Base-by-base conservation (phyloP, 2,888 invertebrate genomes). In the Pollenia angustigena region DNA sequence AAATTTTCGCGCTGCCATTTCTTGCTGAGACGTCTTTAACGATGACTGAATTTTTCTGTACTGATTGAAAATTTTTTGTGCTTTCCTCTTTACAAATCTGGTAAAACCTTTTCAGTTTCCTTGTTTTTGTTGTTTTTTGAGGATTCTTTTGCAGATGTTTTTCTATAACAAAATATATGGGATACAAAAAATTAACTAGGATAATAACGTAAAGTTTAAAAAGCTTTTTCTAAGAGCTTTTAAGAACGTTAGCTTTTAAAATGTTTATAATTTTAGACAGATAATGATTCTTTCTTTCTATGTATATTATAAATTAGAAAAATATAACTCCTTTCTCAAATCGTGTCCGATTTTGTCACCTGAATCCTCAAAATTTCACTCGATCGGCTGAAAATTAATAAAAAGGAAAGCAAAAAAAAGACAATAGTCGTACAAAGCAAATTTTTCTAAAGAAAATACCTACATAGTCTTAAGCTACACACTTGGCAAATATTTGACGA, bases 1-100 rank as follows among this genome's bases (percentile, higher is more conserved):
- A 89, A 91, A 92, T 89, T 92, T 92, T 90, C 92, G 91, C 91
- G 90, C 92, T 92, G 92, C 93, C 93, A 91, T 93, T 91, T 91
- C 90, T 91, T 84, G 32, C 46, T 90, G 80, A 81, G 81, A 90
- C 89, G 89, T 89, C 88, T 88, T 89, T 75, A 89, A 86, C 88
- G 89, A 90, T 89, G 90, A 91, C 90, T 90, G 90, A 91, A 90
- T 89, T 90, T 91, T 91, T 90, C 89, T 90, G 88, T 89, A 89
- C 89, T 89, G 88, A 89, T 85, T 87, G 87, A 87, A 89, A 88
- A 87, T 75, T 75, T 85, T 81, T 79, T 6, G 32, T 56, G 72
- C 18, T 74, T 79, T 18, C 42, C 48, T 80, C 71, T 69, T 18
- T 74, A 62, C 82, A 64, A 80, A 58, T 50, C 64, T 74, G 68